These are phyloP conservation scores for Amphipyra berbera DNA, from an alignment of 2,888 invertebrate species.

Conservation along the genomic window DNA sequence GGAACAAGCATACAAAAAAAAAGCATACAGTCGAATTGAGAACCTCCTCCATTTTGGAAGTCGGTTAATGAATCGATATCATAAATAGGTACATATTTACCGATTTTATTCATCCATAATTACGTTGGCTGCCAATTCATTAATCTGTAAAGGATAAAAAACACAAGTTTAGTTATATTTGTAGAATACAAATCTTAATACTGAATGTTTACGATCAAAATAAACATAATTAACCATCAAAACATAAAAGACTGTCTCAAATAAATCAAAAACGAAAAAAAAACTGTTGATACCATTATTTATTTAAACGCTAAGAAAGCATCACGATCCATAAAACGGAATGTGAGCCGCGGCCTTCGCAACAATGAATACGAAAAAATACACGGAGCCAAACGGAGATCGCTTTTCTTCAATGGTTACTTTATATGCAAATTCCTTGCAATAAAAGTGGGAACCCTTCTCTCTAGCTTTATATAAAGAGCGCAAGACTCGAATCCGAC, in stretches of 20 bases:
- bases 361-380: constrained; percentile 88
- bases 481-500: constrained; percentile 85
- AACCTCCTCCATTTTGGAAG: no score
- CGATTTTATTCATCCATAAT: constrained; percentile 73
- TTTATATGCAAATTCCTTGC: constrained; percentile 89
- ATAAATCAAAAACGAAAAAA: constrained; percentile 79
- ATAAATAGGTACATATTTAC: constrained; percentile 59
- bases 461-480: constrained; percentile 86
- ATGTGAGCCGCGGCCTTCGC: constrained; percentile 82
- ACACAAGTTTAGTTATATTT: constrained; percentile 59
- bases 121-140: constrained; percentile 69
- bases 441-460: constrained; percentile 89
- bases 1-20: no score
- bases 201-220: constrained; percentile 68
- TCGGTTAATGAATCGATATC: constrained; percentile 47
- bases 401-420: constrained; percentile 90
- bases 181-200: constrained; percentile 58
- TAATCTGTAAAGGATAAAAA: constrained; percentile 73
- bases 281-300: constrained; percentile 86
- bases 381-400: constrained; percentile 83
- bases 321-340: constrained; percentile 84
- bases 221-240: constrained; percentile 74
- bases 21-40: no score
- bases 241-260: constrained; percentile 74
- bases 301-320: constrained; percentile 85